Evolutionary conservation across 2,888 invertebrate species (phyloP), one percentile per base, ranked within the genome.

Genomic region (Spatulosminthurus flaviceps): DNA sequence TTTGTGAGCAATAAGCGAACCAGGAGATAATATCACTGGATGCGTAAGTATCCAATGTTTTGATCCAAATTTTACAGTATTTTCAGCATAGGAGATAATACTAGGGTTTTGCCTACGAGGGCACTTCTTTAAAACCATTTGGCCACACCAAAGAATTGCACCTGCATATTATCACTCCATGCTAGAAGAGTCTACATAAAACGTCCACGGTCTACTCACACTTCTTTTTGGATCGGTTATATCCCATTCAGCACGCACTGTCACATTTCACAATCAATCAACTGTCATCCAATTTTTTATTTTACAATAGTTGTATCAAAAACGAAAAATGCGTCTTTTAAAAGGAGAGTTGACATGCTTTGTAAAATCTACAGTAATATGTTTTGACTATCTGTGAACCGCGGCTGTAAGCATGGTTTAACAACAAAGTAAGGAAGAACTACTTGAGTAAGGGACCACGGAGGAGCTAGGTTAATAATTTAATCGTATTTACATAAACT

Each of bases 381-480:
- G 4, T 34, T 34, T 34, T 64, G 26, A 64, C 64, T 64, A 64
- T 11, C 24, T 21, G 64, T 64, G 26, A 11, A 22, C n/a, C n/a
- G 11, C 22, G 19, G 13, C 11, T 61, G 24, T 22, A 64, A 22
- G n/a, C 64, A 64, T 24, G 11, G 64, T 11, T 19, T 64, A 64
- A 64, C 64, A 64, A 64, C 26, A 64, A 64, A 64, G 21, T 21
- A 60, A 60, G 21, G 60, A 60, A 21, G 60, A 60, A 7, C n/a
- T 21, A 60, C 21, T 21, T 21, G 19, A 60, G 19, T 60, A 60
- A 19, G 60, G 60, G 60, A 60, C 21, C 21, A 60, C 16, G n/a
- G 16, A 13, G n/a, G 43, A 19, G 43, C 43, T 43, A 60, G 60
- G 4, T 19, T 60, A 2, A 13, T 21, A 60, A 60, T 60, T 21